Evolutionary conservation across 2,888 invertebrate species (phyloP).

Genomic region (Siphonodentalium dalli): DNA sequence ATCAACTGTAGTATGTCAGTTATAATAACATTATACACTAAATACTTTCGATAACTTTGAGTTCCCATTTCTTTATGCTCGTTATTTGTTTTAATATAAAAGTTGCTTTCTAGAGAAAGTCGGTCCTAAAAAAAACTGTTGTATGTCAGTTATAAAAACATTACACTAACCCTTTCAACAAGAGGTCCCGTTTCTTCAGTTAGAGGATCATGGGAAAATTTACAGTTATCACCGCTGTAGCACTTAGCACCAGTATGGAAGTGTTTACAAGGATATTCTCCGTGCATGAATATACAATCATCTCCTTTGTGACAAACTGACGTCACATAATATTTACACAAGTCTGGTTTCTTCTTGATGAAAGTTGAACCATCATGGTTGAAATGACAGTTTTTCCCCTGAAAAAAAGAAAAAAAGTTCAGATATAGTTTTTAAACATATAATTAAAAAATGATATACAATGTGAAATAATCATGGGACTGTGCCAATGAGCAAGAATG

Average conservation of each 20-base stretch:
- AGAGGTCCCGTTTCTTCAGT: conserved; percentile 76
- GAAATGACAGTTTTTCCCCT: conserved; percentile 84
- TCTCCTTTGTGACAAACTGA: conserved; percentile 95
- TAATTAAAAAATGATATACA: not conserved
- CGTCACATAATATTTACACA: conserved; percentile 96
- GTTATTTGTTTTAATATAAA: too few species aligned
- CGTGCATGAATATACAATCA: conserved; percentile 93
- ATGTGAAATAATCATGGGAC: not conserved
- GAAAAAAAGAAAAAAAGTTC: conserved; percentile 38
- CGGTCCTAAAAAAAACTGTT: too few species aligned
- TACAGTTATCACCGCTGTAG: conserved; percentile 80
- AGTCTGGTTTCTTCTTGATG: conserved; percentile 90
- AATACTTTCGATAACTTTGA: too few species aligned
- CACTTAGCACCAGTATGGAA: conserved; percentile 86
- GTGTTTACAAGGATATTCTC: conserved; percentile 95
- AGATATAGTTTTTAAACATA: not conserved
- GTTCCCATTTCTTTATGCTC: too few species aligned
- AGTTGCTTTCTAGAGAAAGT: too few species aligned
- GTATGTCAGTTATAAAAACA: conserved; percentile 71
- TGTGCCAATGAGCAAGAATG: not conserved
- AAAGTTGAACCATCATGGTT: conserved; percentile 78
- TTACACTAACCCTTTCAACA: conserved; percentile 66
- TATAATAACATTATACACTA: too few species aligned
- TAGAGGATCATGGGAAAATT: conserved; percentile 92
- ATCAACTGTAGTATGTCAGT: too few species aligned